These are phyloP conservation scores for Sialis fuliginosa DNA, from an alignment of 2,888 invertebrate species.

Conservation along the genomic window DNA sequence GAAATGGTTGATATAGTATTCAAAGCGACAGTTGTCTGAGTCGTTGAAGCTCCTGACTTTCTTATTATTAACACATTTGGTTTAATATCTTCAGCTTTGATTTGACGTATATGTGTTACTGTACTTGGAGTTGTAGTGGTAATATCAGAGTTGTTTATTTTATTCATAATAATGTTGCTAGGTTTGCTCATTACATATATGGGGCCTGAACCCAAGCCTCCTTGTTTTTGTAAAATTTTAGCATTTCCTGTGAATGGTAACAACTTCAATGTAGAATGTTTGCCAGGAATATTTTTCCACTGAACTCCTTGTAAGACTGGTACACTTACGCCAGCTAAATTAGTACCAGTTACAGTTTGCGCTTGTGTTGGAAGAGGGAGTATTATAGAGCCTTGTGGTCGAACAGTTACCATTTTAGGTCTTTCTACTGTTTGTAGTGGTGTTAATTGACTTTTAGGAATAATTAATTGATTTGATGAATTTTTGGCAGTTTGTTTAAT, in stretches of 20 bases:
- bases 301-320: slow-evolving; percentile 12
- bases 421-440: slow-evolving; percentile 12
- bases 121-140: background rate
- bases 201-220: slow-evolving; percentile 1
- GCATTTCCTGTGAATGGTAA: slow-evolving; percentile 20
- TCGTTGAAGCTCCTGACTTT: slow-evolving; percentile 8
- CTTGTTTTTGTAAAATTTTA: slow-evolving; percentile 3
- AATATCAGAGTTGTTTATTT: background rate
- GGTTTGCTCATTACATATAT: slow-evolving; percentile 6
- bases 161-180: slow-evolving; percentile 4
- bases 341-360: background rate
- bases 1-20: background rate
- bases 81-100: slow-evolving; percentile 10
- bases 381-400: slow-evolving; percentile 6
- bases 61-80: slow-evolving; percentile 1
- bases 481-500: slow-evolving; percentile 6
- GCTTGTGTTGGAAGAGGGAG: slow-evolving; percentile 2
- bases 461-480: slow-evolving; percentile 5
- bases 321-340: slow-evolving; percentile 5
- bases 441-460: slow-evolving; percentile 5
- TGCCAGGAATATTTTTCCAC: slow-evolving; percentile 23
- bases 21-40: slow-evolving; percentile 11
- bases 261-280: slow-evolving; percentile 22
- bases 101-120: slow-evolving; percentile 14
- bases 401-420: slow-evolving; percentile 22